These are phyloP conservation scores for Macquaria australasica DNA, from an alignment of 2,113 vertebrate species.

Conservation along the genomic window DNA sequence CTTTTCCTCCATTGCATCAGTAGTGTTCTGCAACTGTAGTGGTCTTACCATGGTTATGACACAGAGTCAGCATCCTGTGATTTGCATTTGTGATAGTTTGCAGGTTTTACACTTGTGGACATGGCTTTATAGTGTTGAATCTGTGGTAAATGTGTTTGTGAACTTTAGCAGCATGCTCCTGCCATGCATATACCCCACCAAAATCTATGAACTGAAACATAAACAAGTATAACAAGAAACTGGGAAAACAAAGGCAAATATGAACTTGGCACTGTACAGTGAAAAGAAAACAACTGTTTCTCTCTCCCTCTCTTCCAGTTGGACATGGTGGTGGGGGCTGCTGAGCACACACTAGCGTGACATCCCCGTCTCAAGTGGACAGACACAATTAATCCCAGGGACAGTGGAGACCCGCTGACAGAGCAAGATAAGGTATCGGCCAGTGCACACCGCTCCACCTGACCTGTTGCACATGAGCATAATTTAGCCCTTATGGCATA, in stretches of 20 bases:
- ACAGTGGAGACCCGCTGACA: conserved; percentile 77
- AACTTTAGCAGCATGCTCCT: background rate
- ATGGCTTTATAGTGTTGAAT: background rate
- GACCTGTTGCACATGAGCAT: conserved; percentile 65
- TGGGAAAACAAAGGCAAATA: background rate
- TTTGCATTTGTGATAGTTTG: background rate
- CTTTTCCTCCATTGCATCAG: background rate
- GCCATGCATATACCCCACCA: background rate
- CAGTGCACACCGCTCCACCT: conserved; percentile 53
- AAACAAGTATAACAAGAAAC: background rate
- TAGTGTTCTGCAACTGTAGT: background rate
- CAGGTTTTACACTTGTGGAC: background rate
- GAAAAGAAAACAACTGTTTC: conserved; percentile 29
- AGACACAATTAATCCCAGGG: conserved; percentile 74
- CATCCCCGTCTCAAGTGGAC: conserved; percentile 75
- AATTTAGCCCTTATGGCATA: conserved; percentile 59
- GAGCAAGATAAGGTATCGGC: conserved; percentile 73
- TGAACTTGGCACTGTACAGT: background rate
- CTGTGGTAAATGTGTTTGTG: conserved; percentile 1
- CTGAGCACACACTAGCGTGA: conserved; percentile 65
- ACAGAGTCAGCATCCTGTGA: background rate
- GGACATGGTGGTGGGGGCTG: conserved; percentile 39
- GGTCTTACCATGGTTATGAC: background rate
- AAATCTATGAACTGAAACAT: background rate
- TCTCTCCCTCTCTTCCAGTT: conserved; percentile 32